Base-by-base conservation (phyloP, 2,797 vertebrate species). In the Toxotes lorentzi region DNA sequence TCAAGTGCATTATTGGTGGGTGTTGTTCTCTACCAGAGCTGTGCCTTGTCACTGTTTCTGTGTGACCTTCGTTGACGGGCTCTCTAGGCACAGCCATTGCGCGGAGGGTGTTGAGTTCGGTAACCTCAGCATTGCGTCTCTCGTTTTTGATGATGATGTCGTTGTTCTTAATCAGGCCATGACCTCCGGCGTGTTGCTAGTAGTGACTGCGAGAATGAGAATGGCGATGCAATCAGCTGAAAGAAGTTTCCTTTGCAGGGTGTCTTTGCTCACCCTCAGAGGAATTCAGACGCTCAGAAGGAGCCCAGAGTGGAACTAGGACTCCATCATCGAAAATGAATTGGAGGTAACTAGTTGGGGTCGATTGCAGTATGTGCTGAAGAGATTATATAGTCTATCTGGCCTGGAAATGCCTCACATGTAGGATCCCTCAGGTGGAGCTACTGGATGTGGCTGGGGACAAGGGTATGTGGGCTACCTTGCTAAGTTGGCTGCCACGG, bases 81-180 rank as follows among this genome's bases (percentile, higher is more conserved):
- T 38, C 51, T 34, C 24, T 7, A 27, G 6, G 7, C 19, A n/a
- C 32, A 43, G 50, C 9, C 11, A 27, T 21, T 5, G 13, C 23
- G 50, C 17, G 45, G 27, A 51, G 7, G 16, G 47, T 41, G 21
- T 57, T 10, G 41, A 12, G 40, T 59, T 45, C n/a, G 19, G 51
- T 61, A 51, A 50, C 32, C 32, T 43, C 11, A 4, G 60, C 9
- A 32, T 34, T 24, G 19, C 13, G 1, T 57, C 12, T 53, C 21
- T 59, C 43, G 2, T 30, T 50, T 64, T 40, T 50, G 43, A 58
- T 21, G 66, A 57, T 38, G 58, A 13, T 32, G 50, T 30, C 17
- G 50, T 57, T 77, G 50, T 70, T 9, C 19, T 56, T 30, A 23
- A 64, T 40, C 19, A 56, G 58, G 47, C 34, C 1, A 3, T 69